These are phyloP conservation scores for Diadegma fenestrale DNA, from an alignment of 2,888 invertebrate genomes.

Conservation along the genomic window DNA sequence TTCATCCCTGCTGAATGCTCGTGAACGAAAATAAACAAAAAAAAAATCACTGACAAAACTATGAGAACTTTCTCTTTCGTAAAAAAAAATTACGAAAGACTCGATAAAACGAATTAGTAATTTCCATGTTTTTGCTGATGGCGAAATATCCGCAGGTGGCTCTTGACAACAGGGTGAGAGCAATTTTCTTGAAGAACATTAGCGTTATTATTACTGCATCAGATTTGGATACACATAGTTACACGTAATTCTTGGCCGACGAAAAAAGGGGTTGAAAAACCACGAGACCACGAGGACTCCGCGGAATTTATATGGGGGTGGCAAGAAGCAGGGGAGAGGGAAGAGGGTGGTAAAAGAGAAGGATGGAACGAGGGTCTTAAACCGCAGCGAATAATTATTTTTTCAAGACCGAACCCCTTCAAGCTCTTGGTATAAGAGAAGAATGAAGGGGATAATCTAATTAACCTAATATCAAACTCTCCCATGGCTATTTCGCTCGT, in stretches of 20 bases:
- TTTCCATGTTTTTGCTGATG: background rate
- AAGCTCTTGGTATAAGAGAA: constrained; percentile 34
- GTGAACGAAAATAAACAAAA: no score
- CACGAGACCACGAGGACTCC: constrained; percentile 37
- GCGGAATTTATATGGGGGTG: constrained; percentile 45
- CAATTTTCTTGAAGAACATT: constrained; percentile 14
- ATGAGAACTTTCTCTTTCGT: no score
- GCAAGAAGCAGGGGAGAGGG: background rate
- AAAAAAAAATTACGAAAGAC: no score
- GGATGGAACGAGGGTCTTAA: constrained; percentile 4
- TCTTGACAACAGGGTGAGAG: constrained; percentile 13
- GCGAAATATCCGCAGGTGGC: background rate
- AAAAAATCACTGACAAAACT: no score
- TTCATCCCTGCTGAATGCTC: no score
- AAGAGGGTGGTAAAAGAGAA: constrained; percentile 9
- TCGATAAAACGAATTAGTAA: no score
- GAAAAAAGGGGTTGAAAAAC: constrained; percentile 24
- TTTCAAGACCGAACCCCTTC: constrained; percentile 64
- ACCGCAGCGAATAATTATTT: constrained; percentile 69
- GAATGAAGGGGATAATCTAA: constrained; percentile 71
- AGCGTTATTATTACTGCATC: constrained; percentile 57
- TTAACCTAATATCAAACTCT: constrained; percentile 71
- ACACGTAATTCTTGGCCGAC: background rate
- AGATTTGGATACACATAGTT: constrained; percentile 42
- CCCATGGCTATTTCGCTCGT: constrained; percentile 43